Conservation (phyloP, 2,113 vertebrate species). For the Parus major region DNA sequence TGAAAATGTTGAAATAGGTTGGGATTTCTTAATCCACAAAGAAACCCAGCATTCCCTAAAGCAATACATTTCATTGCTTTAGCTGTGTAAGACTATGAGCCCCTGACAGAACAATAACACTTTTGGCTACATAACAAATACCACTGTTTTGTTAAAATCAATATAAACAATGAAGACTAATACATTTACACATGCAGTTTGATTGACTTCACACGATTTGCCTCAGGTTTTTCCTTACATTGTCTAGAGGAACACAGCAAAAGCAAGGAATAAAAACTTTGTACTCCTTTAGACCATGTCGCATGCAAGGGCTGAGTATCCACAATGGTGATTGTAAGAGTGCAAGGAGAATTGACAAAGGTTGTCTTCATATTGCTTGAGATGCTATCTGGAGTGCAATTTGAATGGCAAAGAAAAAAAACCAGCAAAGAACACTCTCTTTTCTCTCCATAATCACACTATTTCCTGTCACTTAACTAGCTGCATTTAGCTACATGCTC, state of each 20-base stretch:
- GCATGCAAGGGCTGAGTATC: not conserved
- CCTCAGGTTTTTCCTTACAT: not conserved
- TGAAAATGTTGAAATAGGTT: not conserved
- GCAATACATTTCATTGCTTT: not conserved
- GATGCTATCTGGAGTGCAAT: not conserved
- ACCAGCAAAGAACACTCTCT: not conserved
- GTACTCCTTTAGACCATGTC: not conserved
- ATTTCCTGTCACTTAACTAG: not conserved
- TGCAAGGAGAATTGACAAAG: not conserved
- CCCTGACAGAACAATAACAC: not conserved
- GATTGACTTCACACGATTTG: not conserved
- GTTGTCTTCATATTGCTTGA: not conserved
- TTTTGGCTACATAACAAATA: not conserved
- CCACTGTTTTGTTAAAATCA: not conserved
- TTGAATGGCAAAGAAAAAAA: not conserved
- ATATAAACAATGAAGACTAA: not conserved
- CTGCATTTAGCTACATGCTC: not conserved
- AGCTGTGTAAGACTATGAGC: not conserved
- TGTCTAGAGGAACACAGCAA: not conserved
- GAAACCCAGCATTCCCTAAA: not conserved
- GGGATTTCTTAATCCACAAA: not conserved
- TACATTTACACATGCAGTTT: not conserved
- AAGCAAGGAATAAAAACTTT: not conserved
- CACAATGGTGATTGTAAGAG: not conserved
- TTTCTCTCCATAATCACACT: not conserved